Conservation (phyloP, 2,888 invertebrate species). For the Erpobdella octoculata region DNA sequence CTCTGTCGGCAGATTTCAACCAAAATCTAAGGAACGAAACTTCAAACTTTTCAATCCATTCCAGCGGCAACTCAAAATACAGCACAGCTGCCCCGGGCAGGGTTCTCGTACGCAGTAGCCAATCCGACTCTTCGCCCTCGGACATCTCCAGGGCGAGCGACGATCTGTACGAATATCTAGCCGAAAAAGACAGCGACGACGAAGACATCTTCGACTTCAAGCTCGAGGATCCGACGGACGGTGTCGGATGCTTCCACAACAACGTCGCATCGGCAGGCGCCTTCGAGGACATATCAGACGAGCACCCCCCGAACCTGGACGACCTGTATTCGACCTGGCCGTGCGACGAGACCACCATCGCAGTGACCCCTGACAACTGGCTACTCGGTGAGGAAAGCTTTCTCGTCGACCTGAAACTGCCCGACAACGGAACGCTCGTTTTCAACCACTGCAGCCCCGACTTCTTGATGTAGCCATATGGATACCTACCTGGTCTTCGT, state of each 20-base stretch:
- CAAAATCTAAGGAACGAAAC: neutral
- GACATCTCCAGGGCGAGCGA: neutral
- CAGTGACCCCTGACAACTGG: too few species aligned
- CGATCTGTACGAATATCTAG: neutral
- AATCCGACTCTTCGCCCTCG: neutral
- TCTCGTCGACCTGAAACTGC: too few species aligned
- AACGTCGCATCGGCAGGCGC: neutral
- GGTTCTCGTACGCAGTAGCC: too few species aligned
- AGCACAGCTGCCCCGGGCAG: neutral
- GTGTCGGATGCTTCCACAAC: neutral
- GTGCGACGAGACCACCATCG: neutral
- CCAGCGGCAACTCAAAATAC: conserved; percentile 1
- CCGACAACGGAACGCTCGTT: too few species aligned
- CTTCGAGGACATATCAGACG: neutral
- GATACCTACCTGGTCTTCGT: too few species aligned
- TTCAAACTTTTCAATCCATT: neutral
- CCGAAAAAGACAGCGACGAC: neutral
- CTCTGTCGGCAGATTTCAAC: neutral
- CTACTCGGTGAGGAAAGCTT: neutral
- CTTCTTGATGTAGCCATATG: too few species aligned
- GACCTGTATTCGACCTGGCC: neutral
- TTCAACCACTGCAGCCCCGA: too few species aligned
- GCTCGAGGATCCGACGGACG: neutral
- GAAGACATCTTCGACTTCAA: neutral
- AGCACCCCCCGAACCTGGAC: neutral